These are phyloP conservation scores for Petrocephalus zakoni DNA, from an alignment of 2,113 vertebrate genomes.

Conservation along the genomic window DNA sequence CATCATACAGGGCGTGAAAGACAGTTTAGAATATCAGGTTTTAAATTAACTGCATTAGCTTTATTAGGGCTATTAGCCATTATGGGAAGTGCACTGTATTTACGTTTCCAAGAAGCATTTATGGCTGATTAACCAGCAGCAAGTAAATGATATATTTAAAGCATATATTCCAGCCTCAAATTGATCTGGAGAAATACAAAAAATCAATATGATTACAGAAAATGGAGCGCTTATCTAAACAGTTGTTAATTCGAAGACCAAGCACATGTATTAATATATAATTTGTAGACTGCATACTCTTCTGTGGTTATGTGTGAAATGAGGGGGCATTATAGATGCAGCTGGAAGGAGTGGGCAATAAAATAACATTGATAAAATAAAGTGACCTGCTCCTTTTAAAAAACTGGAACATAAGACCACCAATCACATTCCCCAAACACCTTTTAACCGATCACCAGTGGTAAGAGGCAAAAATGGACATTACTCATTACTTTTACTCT, in stretches of 20 bases:
- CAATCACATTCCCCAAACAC: not conserved
- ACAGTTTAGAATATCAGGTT: not conserved
- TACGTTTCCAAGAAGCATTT: not conserved
- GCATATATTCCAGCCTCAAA: not conserved
- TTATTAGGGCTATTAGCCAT: not conserved
- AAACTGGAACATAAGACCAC: not conserved
- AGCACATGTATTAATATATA: not conserved
- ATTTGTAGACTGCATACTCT: not conserved
- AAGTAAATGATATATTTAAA: not conserved
- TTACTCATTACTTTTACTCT: no score
- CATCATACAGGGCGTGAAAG: not conserved
- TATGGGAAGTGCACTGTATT: not conserved
- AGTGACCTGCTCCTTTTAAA: not conserved
- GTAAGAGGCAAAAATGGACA: no score
- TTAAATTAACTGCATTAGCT: conserved; percentile 5
- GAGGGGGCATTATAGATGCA: not conserved
- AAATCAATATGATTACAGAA: conserved; percentile 1
- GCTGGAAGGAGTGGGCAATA: not conserved
- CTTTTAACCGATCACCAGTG: no score
- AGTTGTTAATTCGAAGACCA: not conserved
- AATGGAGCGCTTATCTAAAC: not conserved
- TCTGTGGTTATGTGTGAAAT: not conserved
- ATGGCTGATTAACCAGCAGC: not conserved
- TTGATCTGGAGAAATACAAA: not conserved
- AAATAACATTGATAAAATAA: not conserved